These are phyloP conservation scores for Bujurquina vittata DNA, from an alignment of 2,113 vertebrate species.

Conservation along the genomic window DNA sequence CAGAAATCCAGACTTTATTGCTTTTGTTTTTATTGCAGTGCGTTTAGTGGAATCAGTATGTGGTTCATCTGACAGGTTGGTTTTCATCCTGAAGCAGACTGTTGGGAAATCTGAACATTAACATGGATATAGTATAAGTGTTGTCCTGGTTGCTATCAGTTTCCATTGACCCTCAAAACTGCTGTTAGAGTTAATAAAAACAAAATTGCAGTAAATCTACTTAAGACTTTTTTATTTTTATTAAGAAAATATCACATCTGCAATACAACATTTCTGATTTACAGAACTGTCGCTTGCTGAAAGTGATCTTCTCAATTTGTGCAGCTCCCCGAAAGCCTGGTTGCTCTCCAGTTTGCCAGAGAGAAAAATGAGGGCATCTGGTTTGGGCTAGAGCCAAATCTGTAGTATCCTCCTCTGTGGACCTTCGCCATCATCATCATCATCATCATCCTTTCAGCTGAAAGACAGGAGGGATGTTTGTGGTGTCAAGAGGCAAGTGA, in stretches of 20 bases:
- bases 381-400: conserved; percentile 14
- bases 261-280: background rate
- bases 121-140: background rate
- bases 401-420: conserved; percentile 25
- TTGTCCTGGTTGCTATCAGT: background rate
- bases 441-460: conserved; percentile 5
- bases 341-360: background rate
- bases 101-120: too few relatives aligned
- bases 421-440: conserved; percentile 11
- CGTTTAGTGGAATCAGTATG: background rate
- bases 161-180: background rate
- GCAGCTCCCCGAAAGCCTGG: background rate
- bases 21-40: background rate
- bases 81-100: background rate
- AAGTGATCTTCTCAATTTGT: conserved; percentile 23
- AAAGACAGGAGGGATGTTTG: conserved; percentile 38
- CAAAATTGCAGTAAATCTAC: background rate
- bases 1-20: background rate
- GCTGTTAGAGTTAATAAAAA: background rate
- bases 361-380: conserved; percentile 39
- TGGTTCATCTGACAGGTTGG: background rate
- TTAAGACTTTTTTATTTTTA: background rate
- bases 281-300: background rate
- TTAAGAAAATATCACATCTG: background rate
- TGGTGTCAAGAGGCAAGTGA: conserved; percentile 31